Conservation (phyloP, 2,888 invertebrate species). For the Tyria jacobaeae region DNA sequence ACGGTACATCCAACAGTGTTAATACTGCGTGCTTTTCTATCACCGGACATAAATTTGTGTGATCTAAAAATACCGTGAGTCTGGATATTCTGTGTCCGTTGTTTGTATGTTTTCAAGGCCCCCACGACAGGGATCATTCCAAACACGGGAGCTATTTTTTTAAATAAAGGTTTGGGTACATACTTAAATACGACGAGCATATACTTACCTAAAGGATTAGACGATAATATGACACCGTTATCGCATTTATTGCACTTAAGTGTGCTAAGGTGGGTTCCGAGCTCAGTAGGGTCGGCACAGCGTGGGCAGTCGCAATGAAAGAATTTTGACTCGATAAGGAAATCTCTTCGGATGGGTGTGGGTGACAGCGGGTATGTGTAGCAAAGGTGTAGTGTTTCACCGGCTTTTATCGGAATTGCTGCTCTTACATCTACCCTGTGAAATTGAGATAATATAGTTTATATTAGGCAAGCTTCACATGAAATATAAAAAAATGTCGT, state of each 20-base stretch:
- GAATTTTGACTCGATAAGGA: slow-evolving; percentile 91
- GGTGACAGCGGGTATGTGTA: slow-evolving; percentile 92
- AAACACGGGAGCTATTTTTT: too few species aligned
- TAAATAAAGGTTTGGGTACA: too few species aligned
- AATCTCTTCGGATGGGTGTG: slow-evolving; percentile 90
- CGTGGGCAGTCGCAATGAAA: slow-evolving; percentile 92
- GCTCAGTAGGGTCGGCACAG: slow-evolving; percentile 92
- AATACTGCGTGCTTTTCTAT: too few species aligned
- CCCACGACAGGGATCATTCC: too few species aligned
- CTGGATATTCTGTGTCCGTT: too few species aligned
- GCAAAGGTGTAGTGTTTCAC: slow-evolving; percentile 89
- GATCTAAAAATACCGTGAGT: too few species aligned
- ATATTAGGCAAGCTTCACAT: too few species aligned
- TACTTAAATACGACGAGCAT: too few species aligned
- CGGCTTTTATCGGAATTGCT: slow-evolving; percentile 88
- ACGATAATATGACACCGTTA: slow-evolving; percentile 88
- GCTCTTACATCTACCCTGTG: slow-evolving; percentile 90
- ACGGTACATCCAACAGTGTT: too few species aligned
- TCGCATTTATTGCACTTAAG: slow-evolving; percentile 93
- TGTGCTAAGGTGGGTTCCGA: slow-evolving; percentile 92
- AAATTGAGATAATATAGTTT: slow-evolving; percentile 2
- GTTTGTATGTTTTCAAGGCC: too few species aligned
- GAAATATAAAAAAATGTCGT: too few species aligned
- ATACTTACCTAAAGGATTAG: slow-evolving; percentile 89
- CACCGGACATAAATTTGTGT: too few species aligned